Evolutionary conservation across 1,140 invertebrate genomes (phyloP).

Genomic region (Drosophila paulistorum): DNA sequence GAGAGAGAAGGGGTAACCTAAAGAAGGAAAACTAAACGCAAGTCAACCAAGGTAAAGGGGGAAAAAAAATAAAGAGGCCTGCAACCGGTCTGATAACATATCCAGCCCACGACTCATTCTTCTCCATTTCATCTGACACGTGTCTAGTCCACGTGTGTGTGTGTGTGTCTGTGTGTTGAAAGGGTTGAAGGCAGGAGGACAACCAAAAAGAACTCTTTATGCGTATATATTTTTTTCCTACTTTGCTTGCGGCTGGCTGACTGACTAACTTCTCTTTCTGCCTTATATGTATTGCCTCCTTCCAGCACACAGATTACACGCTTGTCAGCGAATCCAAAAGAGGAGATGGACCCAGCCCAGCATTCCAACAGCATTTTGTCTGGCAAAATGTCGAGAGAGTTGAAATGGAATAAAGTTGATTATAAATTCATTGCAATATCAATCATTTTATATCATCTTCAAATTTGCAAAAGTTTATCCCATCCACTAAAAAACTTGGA

Average conservation of each 20-base stretch:
- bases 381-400: slow-evolving; percentile 11
- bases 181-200: slow-evolving; percentile 22
- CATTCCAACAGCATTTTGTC: not conserved
- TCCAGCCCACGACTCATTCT: slow-evolving; percentile 1
- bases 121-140: slow-evolving; percentile 43
- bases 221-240: slow-evolving; percentile 15
- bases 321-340: slow-evolving; percentile 57
- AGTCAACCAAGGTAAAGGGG: not conserved
- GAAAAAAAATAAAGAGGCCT: slow-evolving; percentile 19
- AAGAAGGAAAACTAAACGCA: not conserved
- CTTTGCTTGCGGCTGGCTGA: slow-evolving; percentile 30
- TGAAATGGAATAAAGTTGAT: slow-evolving; percentile 6
- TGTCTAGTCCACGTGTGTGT: slow-evolving; percentile 69
- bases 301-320: slow-evolving; percentile 56
- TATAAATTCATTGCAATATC: slow-evolving; percentile 17
- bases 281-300: slow-evolving; percentile 23
- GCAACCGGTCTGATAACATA: slow-evolving; percentile 60
- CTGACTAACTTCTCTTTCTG: no score
- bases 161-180: slow-evolving; percentile 20
- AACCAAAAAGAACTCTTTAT: slow-evolving; percentile 2
- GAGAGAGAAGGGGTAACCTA: not conserved
- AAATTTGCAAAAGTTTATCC: slow-evolving; percentile 2
- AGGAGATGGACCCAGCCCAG: slow-evolving; percentile 1
- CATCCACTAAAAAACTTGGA: not conserved
- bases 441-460: slow-evolving; percentile 12